Evolutionary conservation across 30 jellyfish, hydroid and myxozoan species (phyloP).

Genomic region (Hydractinia symbiolongicarpus): DNA sequence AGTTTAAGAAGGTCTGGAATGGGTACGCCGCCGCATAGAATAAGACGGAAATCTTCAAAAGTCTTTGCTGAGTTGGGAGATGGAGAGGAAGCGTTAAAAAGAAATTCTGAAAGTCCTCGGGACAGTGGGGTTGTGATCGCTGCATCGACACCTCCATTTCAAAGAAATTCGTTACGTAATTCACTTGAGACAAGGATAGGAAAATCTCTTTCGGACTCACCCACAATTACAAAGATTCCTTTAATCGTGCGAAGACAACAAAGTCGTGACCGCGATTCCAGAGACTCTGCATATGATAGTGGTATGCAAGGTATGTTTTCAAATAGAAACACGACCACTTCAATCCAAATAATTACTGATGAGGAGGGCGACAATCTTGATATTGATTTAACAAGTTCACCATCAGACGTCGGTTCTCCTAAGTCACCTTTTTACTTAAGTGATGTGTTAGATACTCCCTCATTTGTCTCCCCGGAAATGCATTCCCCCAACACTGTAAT

Average conservation of each 20-base stretch:
- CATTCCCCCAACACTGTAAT: not conserved
- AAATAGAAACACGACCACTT: not conserved
- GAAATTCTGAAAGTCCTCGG: slow-evolving; percentile 27
- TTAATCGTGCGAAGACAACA: slow-evolving; percentile 42
- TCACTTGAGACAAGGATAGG: slow-evolving; percentile 23
- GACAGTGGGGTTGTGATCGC: slow-evolving; percentile 46
- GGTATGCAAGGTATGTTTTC: slow-evolving; percentile 39
- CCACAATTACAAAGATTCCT: slow-evolving; percentile 1
- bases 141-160: slow-evolving; percentile 19
- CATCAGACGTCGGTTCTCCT: not conserved
- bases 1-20: slow-evolving; percentile 19
- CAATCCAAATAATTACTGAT: not conserved
- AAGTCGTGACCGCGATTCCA: slow-evolving; percentile 50
- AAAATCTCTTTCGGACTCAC: slow-evolving; percentile 44
- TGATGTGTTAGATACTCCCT: slow-evolving; percentile 73
- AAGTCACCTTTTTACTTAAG: slow-evolving; percentile 30
- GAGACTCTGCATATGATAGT: slow-evolving; percentile 87
- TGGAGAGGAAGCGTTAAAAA: not conserved
- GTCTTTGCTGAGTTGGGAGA: not conserved
- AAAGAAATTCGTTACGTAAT: slow-evolving; percentile 18
- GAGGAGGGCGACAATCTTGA: not conserved
- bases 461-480: slow-evolving; percentile 36
- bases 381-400: not conserved
- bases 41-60: slow-evolving; percentile 2
- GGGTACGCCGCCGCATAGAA: slow-evolving; percentile 16